Evolutionary conservation across 2,797 vertebrate species (phyloP), one percentile per base, ranked within the genome.

Genomic region (Intellagama lesueurii): DNA sequence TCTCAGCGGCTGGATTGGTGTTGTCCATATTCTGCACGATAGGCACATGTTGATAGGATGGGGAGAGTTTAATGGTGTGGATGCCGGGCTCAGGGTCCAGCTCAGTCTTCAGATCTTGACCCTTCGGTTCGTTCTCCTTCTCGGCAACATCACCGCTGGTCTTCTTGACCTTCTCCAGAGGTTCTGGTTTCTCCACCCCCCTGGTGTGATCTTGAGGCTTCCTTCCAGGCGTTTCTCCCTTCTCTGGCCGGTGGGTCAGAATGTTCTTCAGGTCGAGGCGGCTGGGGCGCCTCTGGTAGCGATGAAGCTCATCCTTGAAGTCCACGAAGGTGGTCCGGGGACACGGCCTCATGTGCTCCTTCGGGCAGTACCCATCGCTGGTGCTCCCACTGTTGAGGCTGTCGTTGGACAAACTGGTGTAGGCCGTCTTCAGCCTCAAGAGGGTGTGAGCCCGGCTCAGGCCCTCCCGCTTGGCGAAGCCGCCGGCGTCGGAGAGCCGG

Each of bases 381-480:
- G 98, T 98, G 96, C 98, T 99, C 87, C 98, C 97, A 7, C 99
- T 99, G 94, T 99, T 98, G 19, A 99, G 97, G 92, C 99, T 99
- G 96, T 99, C 99, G 0, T 98, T 99, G 89, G 98, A 99, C 68
- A 99, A 96, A 94, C 98, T 99, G 49, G 98, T 97, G 32, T 98
- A 98, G 60, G 98, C 96, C 0, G 97, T 98, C 96, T 98, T 98
- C 79, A 99, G 97, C 72, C 98, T 94, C 88, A 99, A 91, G 60
- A 99, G 97, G 0, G 98, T 97, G 30, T 98, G 98, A 0, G 97
- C 98, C 93, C 97, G 97, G 94, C 96, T 96, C 26, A 98, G 93
- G 1, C 97, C 96, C 60, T 98, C 98, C 87, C 97, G 95, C 81
- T 97, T 97, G 91, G 96, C 94, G 4, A 98, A 96, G 49, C 97